These are phyloP conservation scores for Carcina quercana DNA, from an alignment of 2,888 invertebrate genomes.

Conservation along the genomic window DNA sequence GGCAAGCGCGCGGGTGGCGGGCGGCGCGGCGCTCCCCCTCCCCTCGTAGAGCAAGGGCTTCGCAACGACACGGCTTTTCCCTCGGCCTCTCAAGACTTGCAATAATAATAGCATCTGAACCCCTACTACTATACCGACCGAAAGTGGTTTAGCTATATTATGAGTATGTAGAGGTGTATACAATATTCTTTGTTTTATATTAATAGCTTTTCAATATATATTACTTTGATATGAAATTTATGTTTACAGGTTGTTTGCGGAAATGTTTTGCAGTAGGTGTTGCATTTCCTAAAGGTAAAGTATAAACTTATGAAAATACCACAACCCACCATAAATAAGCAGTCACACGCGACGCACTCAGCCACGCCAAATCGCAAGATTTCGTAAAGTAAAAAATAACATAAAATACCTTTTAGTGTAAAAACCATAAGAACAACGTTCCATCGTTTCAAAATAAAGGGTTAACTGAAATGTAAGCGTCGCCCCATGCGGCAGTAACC, in stretches of 20 bases:
- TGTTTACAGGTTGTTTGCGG: too few relatives aligned
- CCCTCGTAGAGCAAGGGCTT: constrained; percentile 59
- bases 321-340: neutral
- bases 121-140: constrained; percentile 13
- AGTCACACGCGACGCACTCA: constrained; percentile 63
- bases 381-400: constrained; percentile 67
- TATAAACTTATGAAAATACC: neutral
- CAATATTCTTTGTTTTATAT: too few relatives aligned
- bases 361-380: constrained; percentile 57
- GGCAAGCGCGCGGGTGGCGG: constrained; percentile 55
- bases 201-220: too few relatives aligned
- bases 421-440: constrained; percentile 87
- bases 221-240: too few relatives aligned
- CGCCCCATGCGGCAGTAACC: constrained; percentile 71
- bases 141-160: neutral
- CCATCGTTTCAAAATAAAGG: constrained; percentile 80
- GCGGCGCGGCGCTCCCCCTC: constrained; percentile 44
- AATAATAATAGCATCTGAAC: constrained; percentile 57
- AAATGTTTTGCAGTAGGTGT: too few relatives aligned
- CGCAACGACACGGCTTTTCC: constrained; percentile 61
- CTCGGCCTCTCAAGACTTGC: constrained; percentile 56
- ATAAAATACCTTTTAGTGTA: constrained; percentile 87
- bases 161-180: too few relatives aligned
- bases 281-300: neutral
- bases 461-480: constrained; percentile 72